Evolutionary conservation across 2,797 vertebrate species (phyloP).

Genomic region (Myotis vivesi): DNA sequence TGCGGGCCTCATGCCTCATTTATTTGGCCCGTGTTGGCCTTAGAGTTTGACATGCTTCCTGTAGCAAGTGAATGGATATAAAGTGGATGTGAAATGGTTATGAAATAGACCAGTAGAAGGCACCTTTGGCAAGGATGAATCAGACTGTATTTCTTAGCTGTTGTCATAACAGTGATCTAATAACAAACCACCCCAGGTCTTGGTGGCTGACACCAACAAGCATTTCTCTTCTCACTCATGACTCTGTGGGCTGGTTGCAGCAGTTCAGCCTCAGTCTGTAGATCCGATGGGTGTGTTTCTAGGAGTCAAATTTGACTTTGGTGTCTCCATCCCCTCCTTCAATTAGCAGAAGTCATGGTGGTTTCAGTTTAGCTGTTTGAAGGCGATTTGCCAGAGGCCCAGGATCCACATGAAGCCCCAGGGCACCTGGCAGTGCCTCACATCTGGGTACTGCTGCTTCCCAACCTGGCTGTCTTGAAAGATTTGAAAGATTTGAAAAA

Average conservation of each 20-base stretch:
- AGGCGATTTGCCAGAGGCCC: background rate
- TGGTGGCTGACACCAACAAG: background rate
- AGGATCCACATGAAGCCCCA: background rate
- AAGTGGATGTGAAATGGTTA: background rate
- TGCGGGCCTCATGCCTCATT: too few species aligned
- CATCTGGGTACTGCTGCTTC: background rate
- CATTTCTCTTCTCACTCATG: background rate
- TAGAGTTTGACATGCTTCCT: too few species aligned
- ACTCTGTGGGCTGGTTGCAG: background rate
- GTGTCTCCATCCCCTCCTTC: background rate
- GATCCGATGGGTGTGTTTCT: background rate
- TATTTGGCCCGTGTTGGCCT: too few species aligned
- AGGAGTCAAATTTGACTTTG: background rate
- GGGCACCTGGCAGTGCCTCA: background rate
- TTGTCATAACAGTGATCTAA: background rate
- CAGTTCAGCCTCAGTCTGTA: background rate
- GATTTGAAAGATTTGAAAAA: background rate
- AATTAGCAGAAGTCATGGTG: background rate
- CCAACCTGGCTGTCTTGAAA: background rate
- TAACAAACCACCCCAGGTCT: background rate
- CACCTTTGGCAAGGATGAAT: background rate
- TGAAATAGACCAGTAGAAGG: background rate
- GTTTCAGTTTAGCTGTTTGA: slow-evolving; percentile 45
- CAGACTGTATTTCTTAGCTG: background rate
- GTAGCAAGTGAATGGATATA: background rate